Evolutionary conservation across 1,140 invertebrate genomes (phyloP).

Genomic region (Ylistrum balloti): DNA sequence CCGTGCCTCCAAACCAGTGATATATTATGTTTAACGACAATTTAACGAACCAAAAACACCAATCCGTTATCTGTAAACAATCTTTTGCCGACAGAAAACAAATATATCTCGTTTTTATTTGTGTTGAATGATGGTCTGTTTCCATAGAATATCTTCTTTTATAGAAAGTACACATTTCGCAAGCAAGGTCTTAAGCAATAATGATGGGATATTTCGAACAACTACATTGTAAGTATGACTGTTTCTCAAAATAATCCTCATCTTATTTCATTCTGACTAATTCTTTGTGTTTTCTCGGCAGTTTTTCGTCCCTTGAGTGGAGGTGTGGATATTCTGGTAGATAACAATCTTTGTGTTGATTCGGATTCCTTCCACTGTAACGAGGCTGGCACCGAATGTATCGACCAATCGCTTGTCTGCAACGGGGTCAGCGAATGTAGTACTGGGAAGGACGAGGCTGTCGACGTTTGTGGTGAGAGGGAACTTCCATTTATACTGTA

Average conservation of each 20-base stretch:
- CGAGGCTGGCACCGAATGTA: conserved; percentile 43
- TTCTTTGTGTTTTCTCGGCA: not conserved
- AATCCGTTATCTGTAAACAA: not conserved
- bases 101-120: not conserved
- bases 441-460: conserved; percentile 62
- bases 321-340: conserved; percentile 7
- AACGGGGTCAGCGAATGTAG: conserved; percentile 67
- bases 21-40: conserved; percentile 15
- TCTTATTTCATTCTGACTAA: not conserved
- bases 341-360: conserved; percentile 5
- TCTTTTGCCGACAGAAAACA: not conserved
- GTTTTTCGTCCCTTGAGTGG: conserved; percentile 14
- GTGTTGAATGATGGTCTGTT: no score
- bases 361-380: conserved; percentile 51
- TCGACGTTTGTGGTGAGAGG: conserved; percentile 63
- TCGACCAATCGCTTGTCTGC: conserved; percentile 56
- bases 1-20: not conserved
- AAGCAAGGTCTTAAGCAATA: not conserved
- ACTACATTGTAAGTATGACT: no score
- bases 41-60: not conserved
- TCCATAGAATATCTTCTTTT: no score
- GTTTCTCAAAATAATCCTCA: not conserved
- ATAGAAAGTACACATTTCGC: not conserved
- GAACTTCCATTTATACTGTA: not conserved
- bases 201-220: not conserved